A percentile compares a stretch with the other conserved stretches of the same genome.
These are phyloP conservation scores for Callospermophilus lateralis DNA, from an alignment of 2,113 vertebrate species.

Conservation along the genomic window DNA sequence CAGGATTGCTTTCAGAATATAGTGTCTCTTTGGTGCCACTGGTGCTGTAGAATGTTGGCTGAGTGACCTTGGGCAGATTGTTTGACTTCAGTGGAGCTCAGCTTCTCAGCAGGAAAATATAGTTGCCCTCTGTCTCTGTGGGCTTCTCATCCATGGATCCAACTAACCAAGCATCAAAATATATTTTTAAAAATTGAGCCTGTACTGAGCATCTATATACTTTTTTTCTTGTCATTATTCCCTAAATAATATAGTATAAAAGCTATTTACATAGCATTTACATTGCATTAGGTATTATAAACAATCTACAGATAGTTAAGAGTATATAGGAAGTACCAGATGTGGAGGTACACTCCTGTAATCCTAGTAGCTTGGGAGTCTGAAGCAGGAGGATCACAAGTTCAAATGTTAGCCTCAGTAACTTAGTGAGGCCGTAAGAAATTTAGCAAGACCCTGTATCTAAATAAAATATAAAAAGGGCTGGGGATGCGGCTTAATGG, in stretches of 20 bases:
- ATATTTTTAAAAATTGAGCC: background rate
- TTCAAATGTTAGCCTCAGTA: no score
- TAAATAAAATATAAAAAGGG: no score
- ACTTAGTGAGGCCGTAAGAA: no score
- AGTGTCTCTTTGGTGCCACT: background rate
- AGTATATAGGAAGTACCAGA: background rate
- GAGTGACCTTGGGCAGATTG: background rate
- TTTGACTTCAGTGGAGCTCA: background rate
- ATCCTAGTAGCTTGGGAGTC: no score
- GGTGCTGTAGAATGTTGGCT: background rate
- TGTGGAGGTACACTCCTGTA: no score
- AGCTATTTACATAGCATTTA: background rate
- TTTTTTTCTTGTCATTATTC: background rate
- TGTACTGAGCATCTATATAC: background rate
- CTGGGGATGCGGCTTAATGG: no score
- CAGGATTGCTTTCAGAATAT: background rate
- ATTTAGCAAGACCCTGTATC: no score
- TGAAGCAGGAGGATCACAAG: no score
- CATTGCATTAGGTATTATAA: background rate
- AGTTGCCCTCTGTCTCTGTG: background rate
- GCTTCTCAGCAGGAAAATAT: conserved; percentile 21
- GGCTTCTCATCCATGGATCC: background rate
- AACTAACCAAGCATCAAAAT: background rate
- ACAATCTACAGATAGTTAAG: background rate
- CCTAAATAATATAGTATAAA: background rate